Evolutionary conservation across 2,888 invertebrate species (phyloP).

Genomic region (Conchocele bisecta): DNA sequence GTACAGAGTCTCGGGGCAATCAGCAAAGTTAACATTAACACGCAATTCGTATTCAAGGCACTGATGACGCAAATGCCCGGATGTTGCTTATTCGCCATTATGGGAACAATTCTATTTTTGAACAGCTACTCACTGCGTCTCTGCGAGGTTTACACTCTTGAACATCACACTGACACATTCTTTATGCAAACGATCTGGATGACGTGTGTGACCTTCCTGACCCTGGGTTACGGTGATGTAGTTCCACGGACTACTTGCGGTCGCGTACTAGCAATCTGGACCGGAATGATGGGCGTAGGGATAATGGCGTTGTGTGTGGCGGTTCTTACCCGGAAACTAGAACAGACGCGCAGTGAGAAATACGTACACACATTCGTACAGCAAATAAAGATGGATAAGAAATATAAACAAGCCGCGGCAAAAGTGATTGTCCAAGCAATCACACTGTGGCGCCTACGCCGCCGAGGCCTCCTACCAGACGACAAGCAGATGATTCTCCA

Average conservation of each 20-base stretch:
- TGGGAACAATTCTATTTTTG: constrained; percentile 71
- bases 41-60: constrained; percentile 75
- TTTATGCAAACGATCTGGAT: constrained; percentile 75
- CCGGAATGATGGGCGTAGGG: constrained; percentile 75
- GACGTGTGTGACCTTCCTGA: constrained; percentile 75
- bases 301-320: constrained; percentile 75
- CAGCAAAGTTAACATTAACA: constrained; percentile 74
- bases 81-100: constrained; percentile 64
- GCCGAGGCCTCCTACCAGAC: constrained; percentile 51
- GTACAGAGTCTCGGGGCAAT: constrained; percentile 76
- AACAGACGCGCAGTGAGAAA: constrained; percentile 72
- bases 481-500: constrained; percentile 62
- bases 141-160: constrained; percentile 71
- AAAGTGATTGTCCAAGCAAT: constrained; percentile 69
- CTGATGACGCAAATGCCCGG: constrained; percentile 73
- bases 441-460: constrained; percentile 64
- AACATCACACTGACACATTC: constrained; percentile 58
- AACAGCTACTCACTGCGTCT: constrained; percentile 72
- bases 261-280: constrained; percentile 68
- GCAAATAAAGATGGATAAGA: constrained; percentile 68
- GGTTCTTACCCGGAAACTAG: constrained; percentile 74
- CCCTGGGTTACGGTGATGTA: constrained; percentile 76
- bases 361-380: constrained; percentile 74
- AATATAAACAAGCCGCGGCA: constrained; percentile 66
- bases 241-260: constrained; percentile 74